phyloP scores from a whole-genome alignment of 1,140 invertebrate genomes.

The Sinella curviseta region DNA sequence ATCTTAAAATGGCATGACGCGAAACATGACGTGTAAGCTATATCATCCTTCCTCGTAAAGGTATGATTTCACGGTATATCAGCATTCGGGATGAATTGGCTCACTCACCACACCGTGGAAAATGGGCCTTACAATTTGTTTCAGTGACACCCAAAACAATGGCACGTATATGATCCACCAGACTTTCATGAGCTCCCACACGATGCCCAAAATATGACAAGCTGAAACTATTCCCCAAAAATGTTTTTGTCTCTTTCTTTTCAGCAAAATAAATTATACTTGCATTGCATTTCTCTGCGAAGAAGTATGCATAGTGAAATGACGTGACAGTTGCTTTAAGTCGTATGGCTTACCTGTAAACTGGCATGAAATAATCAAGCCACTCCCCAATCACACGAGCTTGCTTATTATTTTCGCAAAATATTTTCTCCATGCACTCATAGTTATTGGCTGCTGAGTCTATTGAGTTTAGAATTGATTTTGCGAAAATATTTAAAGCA shows the following conservation, averaged over 20 bases:
- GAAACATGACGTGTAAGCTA: too few species aligned
- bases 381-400: constrained; percentile 14
- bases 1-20: neutral
- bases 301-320: too few species aligned
- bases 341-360: constrained; percentile 12
- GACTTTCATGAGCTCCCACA: neutral
- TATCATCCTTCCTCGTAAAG: too few species aligned
- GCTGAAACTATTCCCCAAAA: neutral
- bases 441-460: neutral
- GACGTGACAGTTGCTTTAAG: neutral
- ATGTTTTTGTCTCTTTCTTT: too few species aligned
- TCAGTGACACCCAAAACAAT: constrained; percentile 13
- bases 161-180: constrained; percentile 21
- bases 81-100: neutral
- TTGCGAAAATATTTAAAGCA: neutral
- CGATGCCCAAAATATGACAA: neutral
- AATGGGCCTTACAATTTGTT: constrained; percentile 17
- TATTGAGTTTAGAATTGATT: constrained; percentile 19
- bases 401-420: constrained; percentile 16
- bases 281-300: neutral
- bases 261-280: neutral
- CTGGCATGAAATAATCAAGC: constrained; percentile 20
- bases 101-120: constrained; percentile 14
- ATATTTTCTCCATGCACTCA: constrained; percentile 23
- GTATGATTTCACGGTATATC: neutral